Base-by-base conservation (phyloP, 2,888 invertebrate genomes). In the Drosophila multiciliata region DNA sequence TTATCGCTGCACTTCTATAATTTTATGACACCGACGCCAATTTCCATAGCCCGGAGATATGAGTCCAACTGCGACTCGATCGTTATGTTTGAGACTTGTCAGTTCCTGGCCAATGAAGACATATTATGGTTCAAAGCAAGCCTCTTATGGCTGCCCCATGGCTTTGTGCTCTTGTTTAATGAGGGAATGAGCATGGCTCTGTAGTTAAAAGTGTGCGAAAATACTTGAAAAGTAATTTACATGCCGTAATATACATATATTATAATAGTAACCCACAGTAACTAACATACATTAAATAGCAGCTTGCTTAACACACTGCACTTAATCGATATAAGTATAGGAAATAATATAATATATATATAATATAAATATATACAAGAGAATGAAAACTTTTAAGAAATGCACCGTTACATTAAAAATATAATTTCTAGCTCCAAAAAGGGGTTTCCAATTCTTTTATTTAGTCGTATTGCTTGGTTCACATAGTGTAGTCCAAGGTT, bases 21-120 rank as follows among this genome's bases (percentile, higher is more conserved):
- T 83, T 83, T 83, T 64, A 67, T 76, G 64, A 71, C 70, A 57
- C 64, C 73, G 67, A 73, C 68, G 78, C 66, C 75, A 73, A 85
- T 85, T 85, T 85, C 75, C 78, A 78, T 72, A 64, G 66, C 87
- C 78, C 12, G 50, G 12, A 71, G 68, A 57, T 69, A 65, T 54
- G 73, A 78, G 73, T 87, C 38, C 63, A 66, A 45, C 59, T 48
- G 61, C 72, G 29, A 54, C 35, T 52, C 52, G 58, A 63, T 74
- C 62, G 60, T 50, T 73, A 17, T 59, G 66, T 72, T 61, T 20
- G 52, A 29, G 48, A 57, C 62, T 67, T 78, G 76, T 68, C 74
- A 74, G 77, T 78, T 69, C 38, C 63, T 58, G 63, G 63, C 9
- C 75, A 78, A 78, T 73, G 63, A 79, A 78, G 78, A 78, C 66